Evolutionary conservation across 2,797 vertebrate genomes (phyloP).

Genomic region (Hoplostethus atlanticus): DNA sequence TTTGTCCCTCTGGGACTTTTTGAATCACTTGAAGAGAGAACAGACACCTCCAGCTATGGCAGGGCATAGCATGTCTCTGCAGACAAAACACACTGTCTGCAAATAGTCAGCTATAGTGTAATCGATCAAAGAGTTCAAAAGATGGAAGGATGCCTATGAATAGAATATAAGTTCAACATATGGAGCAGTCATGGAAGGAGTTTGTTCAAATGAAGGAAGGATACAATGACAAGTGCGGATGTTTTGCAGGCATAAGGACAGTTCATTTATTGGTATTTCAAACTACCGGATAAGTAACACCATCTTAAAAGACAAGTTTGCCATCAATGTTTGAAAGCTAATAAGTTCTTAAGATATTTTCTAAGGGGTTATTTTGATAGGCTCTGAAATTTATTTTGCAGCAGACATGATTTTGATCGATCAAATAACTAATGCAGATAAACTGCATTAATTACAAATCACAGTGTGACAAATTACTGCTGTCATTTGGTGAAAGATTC

Average conservation of each 20-base stretch:
- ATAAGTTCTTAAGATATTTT: background rate
- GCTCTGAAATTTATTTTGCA: slow-evolving; percentile 28
- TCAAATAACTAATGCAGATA: slow-evolving; percentile 65
- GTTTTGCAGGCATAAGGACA: slow-evolving; percentile 2
- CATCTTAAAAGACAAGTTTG: background rate
- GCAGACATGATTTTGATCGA: slow-evolving; percentile 49
- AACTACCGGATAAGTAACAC: background rate
- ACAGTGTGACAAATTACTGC: slow-evolving; percentile 62
- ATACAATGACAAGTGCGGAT: slow-evolving; percentile 2
- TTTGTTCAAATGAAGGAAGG: slow-evolving; percentile 6
- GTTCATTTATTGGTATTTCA: background rate
- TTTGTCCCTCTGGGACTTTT: slow-evolving; percentile 74
- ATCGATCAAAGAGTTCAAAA: slow-evolving; percentile 66
- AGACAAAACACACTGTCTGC: slow-evolving; percentile 64
- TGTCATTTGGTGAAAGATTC: slow-evolving; percentile 61
- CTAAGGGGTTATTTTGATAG: slow-evolving; percentile 25
- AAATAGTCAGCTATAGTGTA: slow-evolving; percentile 67
- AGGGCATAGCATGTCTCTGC: slow-evolving; percentile 59
- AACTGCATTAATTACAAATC: slow-evolving; percentile 65
- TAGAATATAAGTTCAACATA: slow-evolving; percentile 33
- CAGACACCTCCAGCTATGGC: slow-evolving; percentile 65
- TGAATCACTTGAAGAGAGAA: slow-evolving; percentile 81
- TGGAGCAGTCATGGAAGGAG: slow-evolving; percentile 26
- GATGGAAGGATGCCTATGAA: slow-evolving; percentile 43
- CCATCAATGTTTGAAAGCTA: background rate